Percentiles rank a stretch among this genome's conserved stretches.
Conservation (phyloP, 2,113 vertebrate genomes). For the Caranx melampygus region DNA sequence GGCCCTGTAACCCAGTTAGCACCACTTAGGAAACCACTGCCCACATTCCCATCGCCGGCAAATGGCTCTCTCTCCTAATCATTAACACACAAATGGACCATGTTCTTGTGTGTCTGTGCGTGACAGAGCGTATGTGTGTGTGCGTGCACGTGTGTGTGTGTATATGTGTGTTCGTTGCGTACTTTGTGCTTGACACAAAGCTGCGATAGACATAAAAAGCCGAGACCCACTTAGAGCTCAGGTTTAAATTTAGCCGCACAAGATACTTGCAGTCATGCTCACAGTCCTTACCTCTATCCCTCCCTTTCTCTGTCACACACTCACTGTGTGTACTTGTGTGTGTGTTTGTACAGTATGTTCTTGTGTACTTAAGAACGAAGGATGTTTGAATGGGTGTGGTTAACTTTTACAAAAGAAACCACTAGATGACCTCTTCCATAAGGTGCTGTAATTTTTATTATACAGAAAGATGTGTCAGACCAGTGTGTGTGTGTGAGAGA, state of each 20-base stretch:
- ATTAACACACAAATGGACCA: conserved; percentile 77
- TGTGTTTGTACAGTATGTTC: background rate
- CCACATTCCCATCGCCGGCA: conserved; percentile 71
- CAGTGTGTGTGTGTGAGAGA: background rate
- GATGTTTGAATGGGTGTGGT: conserved; percentile 63
- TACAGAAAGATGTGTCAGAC: conserved; percentile 55
- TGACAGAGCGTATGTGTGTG: background rate
- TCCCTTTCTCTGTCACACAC: background rate
- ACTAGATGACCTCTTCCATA: conserved; percentile 29
- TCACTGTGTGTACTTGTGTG: background rate
- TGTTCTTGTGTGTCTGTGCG: conserved; percentile 40
- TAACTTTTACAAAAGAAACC: conserved; percentile 34
- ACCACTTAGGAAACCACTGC: conserved; percentile 72
- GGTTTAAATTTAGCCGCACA: conserved; percentile 63
- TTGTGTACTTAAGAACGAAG: conserved; percentile 34
- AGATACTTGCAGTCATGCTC: conserved; percentile 31
- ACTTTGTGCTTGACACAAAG: conserved; percentile 48
- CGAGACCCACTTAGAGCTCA: conserved; percentile 56
- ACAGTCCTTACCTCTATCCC: conserved; percentile 3
- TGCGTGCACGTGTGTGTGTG: conserved; percentile 12
- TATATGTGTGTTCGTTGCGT: conserved; percentile 47
- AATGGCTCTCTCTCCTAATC: conserved; percentile 75
- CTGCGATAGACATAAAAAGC: conserved; percentile 50
- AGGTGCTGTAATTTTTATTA: conserved; percentile 60
- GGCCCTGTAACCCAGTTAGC: conserved; percentile 74